phyloP scores from a whole-genome alignment of 2,888 invertebrate genomes.

The Gasteruption jaculator region DNA sequence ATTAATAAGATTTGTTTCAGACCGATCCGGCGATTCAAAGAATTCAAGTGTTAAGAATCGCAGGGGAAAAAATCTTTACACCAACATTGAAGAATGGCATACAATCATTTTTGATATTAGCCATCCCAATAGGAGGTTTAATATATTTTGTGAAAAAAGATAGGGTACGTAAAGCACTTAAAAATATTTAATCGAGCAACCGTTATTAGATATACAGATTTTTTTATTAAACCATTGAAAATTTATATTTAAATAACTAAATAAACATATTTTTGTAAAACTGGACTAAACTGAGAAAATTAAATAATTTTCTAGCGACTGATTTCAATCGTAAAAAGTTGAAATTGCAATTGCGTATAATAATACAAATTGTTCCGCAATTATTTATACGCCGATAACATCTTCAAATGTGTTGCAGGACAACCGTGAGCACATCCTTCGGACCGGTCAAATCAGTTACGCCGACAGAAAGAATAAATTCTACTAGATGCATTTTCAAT shows the following conservation, averaged over 20 bases:
- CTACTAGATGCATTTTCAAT: conserved; percentile 56
- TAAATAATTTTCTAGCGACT: no score
- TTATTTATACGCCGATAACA: no score
- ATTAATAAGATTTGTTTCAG: no score
- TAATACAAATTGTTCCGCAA: no score
- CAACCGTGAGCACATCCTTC: conserved; percentile 56
- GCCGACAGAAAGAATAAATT: conserved; percentile 70
- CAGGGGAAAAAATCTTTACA: conserved; percentile 63
- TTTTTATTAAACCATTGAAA: neutral
- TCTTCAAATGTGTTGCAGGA: conserved; percentile 41
- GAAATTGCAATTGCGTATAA: no score
- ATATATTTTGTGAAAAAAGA: conserved; percentile 56
- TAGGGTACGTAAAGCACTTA: conserved; percentile 44
- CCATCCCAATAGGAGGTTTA: conserved; percentile 58
- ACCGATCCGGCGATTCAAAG: conserved; percentile 77
- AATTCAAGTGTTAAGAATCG: conserved; percentile 67
- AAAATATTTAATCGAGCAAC: neutral
- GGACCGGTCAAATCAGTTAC: conserved; percentile 72
- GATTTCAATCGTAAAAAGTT: no score
- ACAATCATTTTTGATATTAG: conserved; percentile 41
- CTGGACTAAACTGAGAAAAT: no score
- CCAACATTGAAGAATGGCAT: conserved; percentile 60
- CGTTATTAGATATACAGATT: neutral
- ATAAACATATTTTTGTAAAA: no score
- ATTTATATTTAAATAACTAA: conserved; percentile 10